Evolutionary conservation across 2,113 vertebrate species (phyloP).

Genomic region (Aldabrachelys gigantea): DNA sequence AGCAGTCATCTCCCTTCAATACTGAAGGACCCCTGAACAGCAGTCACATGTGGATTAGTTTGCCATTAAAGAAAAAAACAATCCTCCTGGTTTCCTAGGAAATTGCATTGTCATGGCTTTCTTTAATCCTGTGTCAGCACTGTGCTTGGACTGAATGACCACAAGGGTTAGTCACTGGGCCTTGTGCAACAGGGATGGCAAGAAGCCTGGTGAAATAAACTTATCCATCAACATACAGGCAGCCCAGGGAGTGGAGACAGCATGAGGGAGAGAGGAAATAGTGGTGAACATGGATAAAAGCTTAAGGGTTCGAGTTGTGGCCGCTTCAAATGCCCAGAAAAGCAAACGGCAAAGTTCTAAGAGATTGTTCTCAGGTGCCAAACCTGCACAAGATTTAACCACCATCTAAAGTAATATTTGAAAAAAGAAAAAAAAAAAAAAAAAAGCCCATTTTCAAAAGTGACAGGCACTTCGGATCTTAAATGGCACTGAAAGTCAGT

Average conservation of each 20-base stretch:
- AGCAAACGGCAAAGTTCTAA: background rate
- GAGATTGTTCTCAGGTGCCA: background rate
- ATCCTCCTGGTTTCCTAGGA: background rate
- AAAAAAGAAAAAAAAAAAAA: too few species aligned
- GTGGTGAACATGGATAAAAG: background rate
- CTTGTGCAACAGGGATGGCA: background rate
- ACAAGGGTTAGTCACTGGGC: background rate
- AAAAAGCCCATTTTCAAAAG: background rate
- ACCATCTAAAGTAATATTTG: background rate
- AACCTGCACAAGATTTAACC: background rate
- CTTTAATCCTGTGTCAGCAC: background rate
- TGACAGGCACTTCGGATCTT: background rate
- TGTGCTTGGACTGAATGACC: background rate
- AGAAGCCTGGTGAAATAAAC: background rate
- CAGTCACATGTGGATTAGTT: background rate
- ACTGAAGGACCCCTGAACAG: background rate
- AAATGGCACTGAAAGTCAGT: background rate
- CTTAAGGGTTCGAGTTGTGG: background rate
- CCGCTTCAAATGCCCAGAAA: background rate
- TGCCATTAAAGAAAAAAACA: background rate
- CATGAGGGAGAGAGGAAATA: background rate
- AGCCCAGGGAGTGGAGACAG: background rate
- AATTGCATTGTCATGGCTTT: accelerated
- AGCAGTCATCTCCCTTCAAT: background rate
- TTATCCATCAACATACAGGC: background rate